Evolutionary conservation across 2,888 invertebrate genomes (phyloP).

Genomic region (Galerucella pusilla): DNA sequence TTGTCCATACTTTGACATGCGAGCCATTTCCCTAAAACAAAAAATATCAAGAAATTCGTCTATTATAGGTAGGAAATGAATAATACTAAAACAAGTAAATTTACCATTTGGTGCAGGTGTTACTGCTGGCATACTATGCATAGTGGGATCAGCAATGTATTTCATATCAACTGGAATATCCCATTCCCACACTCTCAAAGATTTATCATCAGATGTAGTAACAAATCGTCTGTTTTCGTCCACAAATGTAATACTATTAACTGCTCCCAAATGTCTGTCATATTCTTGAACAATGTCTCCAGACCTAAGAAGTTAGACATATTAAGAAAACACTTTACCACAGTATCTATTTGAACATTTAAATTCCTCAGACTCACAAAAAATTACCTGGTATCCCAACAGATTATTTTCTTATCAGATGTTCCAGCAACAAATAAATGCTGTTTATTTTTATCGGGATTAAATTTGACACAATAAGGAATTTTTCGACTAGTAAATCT

Average conservation of each 20-base stretch:
- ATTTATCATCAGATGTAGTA: constrained; percentile 99
- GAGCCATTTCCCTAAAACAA: constrained; percentile 81
- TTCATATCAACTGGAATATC: constrained; percentile 99
- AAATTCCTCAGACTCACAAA: not conserved
- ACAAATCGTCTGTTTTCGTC: constrained; percentile 98
- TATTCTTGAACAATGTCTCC: constrained; percentile 67
- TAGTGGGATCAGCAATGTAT: constrained; percentile 98
- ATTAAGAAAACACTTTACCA: no score
- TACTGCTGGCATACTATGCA: constrained; percentile 99
- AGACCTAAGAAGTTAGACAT: constrained; percentile 61
- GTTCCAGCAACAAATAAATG: constrained; percentile 98
- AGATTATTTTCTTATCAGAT: constrained; percentile 99
- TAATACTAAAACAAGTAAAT: constrained; percentile 4
- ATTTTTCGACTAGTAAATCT: constrained; percentile 96
- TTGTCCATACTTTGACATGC: constrained; percentile 99
- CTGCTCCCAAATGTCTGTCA: constrained; percentile 97
- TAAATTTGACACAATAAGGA: constrained; percentile 97
- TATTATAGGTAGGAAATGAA: not conserved
- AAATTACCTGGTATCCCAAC: constrained; percentile 88
- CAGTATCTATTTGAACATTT: no score
- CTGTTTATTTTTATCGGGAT: constrained; percentile 97
- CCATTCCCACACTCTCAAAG: constrained; percentile 99
- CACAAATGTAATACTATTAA: constrained; percentile 99
- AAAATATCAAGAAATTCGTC: constrained; percentile 2
- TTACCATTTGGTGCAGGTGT: constrained; percentile 91